A percentile compares a stretch with the other conserved stretches of the same genome.
phyloP scores from a whole-genome alignment of 2,113 vertebrate species.

The Lota lota region DNA sequence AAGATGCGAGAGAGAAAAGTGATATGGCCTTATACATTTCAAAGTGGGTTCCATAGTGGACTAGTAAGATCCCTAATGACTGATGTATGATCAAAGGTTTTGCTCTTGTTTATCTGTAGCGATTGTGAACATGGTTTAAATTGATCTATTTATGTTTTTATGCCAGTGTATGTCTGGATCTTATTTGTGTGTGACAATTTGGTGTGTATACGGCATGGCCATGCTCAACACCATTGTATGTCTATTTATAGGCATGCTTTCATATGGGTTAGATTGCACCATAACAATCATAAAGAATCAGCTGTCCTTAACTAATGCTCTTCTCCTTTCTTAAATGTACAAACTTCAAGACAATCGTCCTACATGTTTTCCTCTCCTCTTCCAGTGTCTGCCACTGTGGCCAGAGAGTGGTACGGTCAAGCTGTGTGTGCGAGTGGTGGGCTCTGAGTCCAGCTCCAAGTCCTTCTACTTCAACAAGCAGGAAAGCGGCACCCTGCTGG shows the following conservation, averaged over 20 bases:
- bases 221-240: too few species aligned
- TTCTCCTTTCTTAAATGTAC: background rate
- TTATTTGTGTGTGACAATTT: too few species aligned
- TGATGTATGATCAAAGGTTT: too few species aligned
- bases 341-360: background rate
- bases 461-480: conserved; percentile 84
- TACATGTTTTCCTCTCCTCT: conserved; percentile 19
- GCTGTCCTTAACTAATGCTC: background rate
- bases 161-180: too few species aligned
- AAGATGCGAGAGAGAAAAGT: too few species aligned
- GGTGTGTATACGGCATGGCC: too few species aligned
- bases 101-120: too few species aligned
- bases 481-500: conserved; percentile 89
- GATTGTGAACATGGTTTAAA: too few species aligned
- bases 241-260: background rate
- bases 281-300: background rate
- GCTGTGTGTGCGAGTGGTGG: conserved; percentile 85
- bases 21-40: too few species aligned
- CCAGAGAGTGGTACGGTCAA: conserved; percentile 83
- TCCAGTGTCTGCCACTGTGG: conserved; percentile 92
- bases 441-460: conserved; percentile 78
- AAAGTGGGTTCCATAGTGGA: too few species aligned
- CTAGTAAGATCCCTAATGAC: too few species aligned
- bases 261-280: background rate
- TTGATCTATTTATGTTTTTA: too few species aligned